Evolutionary conservation across 2,888 invertebrate species (phyloP).

Genomic region (Nomada hirtipes): DNA sequence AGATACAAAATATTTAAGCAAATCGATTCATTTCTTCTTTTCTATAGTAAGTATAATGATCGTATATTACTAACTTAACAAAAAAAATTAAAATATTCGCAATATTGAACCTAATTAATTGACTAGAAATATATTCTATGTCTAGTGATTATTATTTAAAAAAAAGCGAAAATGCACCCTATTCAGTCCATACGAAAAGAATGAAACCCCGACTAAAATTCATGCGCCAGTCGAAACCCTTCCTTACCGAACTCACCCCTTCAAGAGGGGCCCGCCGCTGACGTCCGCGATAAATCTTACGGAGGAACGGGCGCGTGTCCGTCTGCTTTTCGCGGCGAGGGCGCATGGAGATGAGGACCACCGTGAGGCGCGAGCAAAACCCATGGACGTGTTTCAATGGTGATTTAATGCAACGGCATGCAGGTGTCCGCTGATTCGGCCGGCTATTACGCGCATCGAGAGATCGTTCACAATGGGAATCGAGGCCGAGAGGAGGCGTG

Average conservation of each 20-base stretch:
- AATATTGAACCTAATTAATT: no score
- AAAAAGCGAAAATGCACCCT: no score
- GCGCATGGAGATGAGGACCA: slow-evolving; percentile 71
- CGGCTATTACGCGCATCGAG: slow-evolving; percentile 60
- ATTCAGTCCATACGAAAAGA: not conserved
- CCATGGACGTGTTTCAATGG: slow-evolving; percentile 65
- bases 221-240: not conserved
- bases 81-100: no score
- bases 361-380: slow-evolving; percentile 60
- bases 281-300: slow-evolving; percentile 60
- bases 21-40: no score
- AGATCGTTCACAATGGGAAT: slow-evolving; percentile 60
- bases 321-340: slow-evolving; percentile 51
- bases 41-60: no score
- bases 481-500: slow-evolving; percentile 59
- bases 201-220: not conserved
- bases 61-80: no score
- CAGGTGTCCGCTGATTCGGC: slow-evolving; percentile 63
- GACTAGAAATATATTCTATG: no score
- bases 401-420: slow-evolving; percentile 74
- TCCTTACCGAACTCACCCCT: slow-evolving; percentile 17
- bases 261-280: slow-evolving; percentile 6
- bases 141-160: no score
- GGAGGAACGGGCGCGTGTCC: slow-evolving; percentile 32
- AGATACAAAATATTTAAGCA: no score